phyloP scores from a whole-genome alignment of 2,888 invertebrate species.

The Leptopilina myrica region DNA sequence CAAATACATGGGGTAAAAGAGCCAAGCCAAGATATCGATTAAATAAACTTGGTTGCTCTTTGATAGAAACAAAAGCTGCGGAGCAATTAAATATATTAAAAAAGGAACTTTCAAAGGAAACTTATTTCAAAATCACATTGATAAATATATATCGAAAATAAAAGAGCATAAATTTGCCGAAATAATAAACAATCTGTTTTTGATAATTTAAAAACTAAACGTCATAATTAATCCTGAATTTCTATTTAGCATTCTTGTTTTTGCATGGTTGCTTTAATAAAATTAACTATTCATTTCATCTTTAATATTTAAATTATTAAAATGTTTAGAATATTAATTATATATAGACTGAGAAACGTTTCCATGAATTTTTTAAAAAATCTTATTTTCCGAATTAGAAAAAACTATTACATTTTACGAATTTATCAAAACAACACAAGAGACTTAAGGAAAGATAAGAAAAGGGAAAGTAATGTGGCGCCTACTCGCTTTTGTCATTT shows the following conservation, averaged over 20 bases:
- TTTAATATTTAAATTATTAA: too few relatives aligned
- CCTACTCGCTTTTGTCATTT: background rate
- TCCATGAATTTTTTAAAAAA: background rate
- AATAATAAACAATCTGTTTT: too few relatives aligned
- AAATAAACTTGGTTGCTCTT: slow-evolving; percentile 66
- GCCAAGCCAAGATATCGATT: slow-evolving; percentile 70
- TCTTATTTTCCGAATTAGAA: slow-evolving; percentile 53
- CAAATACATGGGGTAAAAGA: slow-evolving; percentile 56
- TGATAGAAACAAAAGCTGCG: background rate
- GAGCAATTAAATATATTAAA: background rate
- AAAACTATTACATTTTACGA: slow-evolving; percentile 66
- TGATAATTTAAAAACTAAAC: too few relatives aligned
- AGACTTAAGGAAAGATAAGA: slow-evolving; percentile 65
- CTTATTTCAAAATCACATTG: background rate
- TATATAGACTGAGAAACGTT: too few relatives aligned
- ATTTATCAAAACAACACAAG: slow-evolving; percentile 70
- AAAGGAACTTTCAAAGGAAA: background rate
- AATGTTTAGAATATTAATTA: too few relatives aligned
- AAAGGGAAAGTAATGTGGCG: slow-evolving; percentile 44
- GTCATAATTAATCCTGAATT: too few relatives aligned
- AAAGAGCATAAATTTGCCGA: too few relatives aligned
- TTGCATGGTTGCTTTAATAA: too few relatives aligned
- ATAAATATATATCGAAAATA: too few relatives aligned
- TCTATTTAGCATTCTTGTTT: background rate
- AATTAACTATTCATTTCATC: too few relatives aligned